Conservation (phyloP, 2,113 vertebrate species). For the Brachypteracias leptosomus region DNA sequence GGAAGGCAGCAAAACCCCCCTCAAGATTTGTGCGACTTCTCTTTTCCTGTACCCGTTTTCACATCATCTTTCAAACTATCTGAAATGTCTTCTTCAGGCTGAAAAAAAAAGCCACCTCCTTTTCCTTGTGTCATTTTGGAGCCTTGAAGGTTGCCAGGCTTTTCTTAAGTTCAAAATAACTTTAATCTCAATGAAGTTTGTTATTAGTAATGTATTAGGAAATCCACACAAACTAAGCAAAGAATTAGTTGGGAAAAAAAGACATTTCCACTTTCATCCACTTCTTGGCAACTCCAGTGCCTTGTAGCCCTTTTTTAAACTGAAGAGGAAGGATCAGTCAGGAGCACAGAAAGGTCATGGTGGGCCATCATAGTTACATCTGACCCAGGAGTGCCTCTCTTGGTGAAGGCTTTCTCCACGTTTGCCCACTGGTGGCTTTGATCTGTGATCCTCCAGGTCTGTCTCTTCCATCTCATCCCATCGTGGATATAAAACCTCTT, state of each 20-base stretch:
- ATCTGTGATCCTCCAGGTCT: neutral
- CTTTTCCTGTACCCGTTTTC: neutral
- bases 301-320: neutral
- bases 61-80: neutral
- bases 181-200: neutral
- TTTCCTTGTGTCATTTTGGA: neutral
- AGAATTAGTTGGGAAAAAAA: neutral
- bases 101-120: neutral
- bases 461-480: neutral
- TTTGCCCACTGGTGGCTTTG: neutral
- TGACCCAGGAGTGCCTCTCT: neutral
- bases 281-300: neutral
- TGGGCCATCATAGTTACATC: neutral
- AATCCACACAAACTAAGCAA: neutral
- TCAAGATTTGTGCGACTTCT: neutral
- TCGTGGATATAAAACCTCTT: neutral
- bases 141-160: neutral
- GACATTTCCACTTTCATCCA: neutral
- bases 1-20: neutral
- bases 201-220: neutral
- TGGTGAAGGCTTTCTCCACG: neutral
- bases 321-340: neutral
- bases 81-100: neutral
- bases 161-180: neutral
- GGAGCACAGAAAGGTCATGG: neutral